phyloP scores from a whole-genome alignment of 2,113 vertebrate genomes.

The Aphyosemion australe region DNA sequence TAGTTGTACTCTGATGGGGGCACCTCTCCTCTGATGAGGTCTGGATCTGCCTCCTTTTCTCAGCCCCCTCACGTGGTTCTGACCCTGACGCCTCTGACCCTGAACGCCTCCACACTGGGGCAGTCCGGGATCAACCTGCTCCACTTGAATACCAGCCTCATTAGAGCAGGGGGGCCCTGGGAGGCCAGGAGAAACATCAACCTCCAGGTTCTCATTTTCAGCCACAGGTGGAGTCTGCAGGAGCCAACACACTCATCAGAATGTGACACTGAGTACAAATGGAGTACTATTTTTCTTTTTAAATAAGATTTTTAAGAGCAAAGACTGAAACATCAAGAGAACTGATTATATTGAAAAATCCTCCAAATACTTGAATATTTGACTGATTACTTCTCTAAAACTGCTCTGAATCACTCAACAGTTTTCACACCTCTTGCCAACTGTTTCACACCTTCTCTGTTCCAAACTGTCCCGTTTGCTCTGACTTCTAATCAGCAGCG shows the following conservation, averaged over 20 bases:
- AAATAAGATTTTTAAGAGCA: no score
- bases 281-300: no score
- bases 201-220: slow-evolving; percentile 47
- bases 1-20: slow-evolving; percentile 50
- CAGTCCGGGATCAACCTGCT: slow-evolving; percentile 7
- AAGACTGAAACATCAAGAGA: no score
- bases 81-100: slow-evolving; percentile 45
- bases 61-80: slow-evolving; percentile 43
- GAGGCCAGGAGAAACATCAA: slow-evolving; percentile 10
- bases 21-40: slow-evolving; percentile 29
- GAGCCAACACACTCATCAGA: background rate
- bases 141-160: slow-evolving; percentile 2
- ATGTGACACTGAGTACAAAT: no score
- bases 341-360: no score
- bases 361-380: no score
- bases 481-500: no score
- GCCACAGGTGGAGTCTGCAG: slow-evolving; percentile 51
- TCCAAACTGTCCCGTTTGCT: no score
- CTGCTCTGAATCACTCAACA: no score
- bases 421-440: no score
- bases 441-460: no score
- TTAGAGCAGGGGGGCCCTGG: slow-evolving; percentile 1
- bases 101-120: slow-evolving; percentile 40
- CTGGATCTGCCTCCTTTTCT: slow-evolving; percentile 56
- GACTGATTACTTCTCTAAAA: no score